phyloP scores from a whole-genome alignment of 2,888 invertebrate genomes.

The Acanthopleura granulata region DNA sequence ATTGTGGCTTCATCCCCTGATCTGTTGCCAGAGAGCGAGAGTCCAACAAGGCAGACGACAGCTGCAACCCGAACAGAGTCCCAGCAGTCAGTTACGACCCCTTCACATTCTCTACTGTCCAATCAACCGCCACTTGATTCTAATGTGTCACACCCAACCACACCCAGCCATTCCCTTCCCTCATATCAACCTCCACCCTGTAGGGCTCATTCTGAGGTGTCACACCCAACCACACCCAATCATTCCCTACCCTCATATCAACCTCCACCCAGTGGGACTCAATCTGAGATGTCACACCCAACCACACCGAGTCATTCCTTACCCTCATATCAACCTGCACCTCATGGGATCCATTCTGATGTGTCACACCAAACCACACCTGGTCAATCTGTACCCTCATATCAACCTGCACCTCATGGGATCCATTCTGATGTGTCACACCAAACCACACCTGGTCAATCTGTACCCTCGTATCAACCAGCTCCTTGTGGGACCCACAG shows the following conservation, averaged over 20 bases:
- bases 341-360: no score
- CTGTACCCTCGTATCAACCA: background rate
- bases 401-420: background rate
- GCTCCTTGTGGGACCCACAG: background rate
- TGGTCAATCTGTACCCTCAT: no score
- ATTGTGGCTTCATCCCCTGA: no score
- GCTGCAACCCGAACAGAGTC: no score
- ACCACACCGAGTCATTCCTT: background rate
- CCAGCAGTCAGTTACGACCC: no score
- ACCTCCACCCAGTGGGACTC: background rate
- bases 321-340: background rate
- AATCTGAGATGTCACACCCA: background rate
- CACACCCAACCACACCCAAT: background rate
- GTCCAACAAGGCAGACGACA: no score
- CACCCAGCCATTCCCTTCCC: background rate
- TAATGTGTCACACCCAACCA: no score
- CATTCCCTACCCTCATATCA: background rate
- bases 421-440: no score
- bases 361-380: no score
- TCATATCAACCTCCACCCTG: background rate
- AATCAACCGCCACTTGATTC: background rate
- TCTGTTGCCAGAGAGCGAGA: no score
- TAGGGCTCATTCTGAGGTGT: no score
- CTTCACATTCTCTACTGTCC: no score
- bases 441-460: background rate